These are phyloP conservation scores for Dendronephthya gigantea DNA, from an alignment of 64 coral and sea anemone species.

Conservation along the genomic window DNA sequence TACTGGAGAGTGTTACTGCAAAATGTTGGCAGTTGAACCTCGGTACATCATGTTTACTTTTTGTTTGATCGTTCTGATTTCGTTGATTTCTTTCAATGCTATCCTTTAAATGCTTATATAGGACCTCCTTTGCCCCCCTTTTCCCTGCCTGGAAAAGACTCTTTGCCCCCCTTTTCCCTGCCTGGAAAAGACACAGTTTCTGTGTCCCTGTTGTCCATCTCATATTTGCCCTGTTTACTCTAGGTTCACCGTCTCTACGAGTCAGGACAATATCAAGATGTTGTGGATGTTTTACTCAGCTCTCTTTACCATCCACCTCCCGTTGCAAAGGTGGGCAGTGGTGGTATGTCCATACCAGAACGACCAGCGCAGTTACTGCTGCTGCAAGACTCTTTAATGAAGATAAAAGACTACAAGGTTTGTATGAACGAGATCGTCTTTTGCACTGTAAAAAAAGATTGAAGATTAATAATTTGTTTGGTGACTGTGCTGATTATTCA, in stretches of 20 bases:
- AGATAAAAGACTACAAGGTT: constrained; percentile 86
- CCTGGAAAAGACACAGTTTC: too few relatives aligned
- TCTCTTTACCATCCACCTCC: constrained; percentile 85
- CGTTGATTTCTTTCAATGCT: too few relatives aligned
- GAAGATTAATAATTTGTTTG: background rate
- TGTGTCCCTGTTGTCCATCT: background rate
- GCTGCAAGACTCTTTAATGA: constrained; percentile 78
- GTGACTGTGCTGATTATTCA: background rate
- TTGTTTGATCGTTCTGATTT: too few relatives aligned
- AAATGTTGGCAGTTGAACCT: too few relatives aligned
- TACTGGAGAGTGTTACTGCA: too few relatives aligned
- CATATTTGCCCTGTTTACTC: background rate
- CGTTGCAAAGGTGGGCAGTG: constrained; percentile 52
- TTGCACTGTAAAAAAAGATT: background rate
- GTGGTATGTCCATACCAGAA: constrained; percentile 96
- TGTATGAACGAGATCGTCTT: too few relatives aligned
- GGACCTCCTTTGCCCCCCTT: too few relatives aligned
- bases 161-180: too few relatives aligned
- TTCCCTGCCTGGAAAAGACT: too few relatives aligned
- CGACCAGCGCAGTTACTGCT: constrained; percentile 81
- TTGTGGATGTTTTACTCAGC: constrained; percentile 58
- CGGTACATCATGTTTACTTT: too few relatives aligned
- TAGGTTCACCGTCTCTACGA: constrained; percentile 89
- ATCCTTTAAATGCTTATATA: too few relatives aligned
- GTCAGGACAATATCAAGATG: constrained; percentile 82